Evolutionary conservation across 2,888 invertebrate genomes (phyloP).

Genomic region (Craniophora ligustri): DNA sequence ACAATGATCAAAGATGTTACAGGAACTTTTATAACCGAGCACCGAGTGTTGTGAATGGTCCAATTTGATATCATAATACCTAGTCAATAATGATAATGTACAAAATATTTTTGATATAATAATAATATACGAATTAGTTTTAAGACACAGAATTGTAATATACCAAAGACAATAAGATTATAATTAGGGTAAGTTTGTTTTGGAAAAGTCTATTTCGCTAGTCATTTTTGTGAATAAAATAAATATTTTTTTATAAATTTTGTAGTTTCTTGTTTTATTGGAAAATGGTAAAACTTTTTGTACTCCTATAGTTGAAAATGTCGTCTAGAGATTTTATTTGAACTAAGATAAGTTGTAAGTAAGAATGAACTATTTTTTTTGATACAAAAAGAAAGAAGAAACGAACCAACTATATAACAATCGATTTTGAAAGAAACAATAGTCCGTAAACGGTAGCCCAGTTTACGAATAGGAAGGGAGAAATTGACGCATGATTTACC

Average conservation of each 20-base stretch:
- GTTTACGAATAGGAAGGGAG: slow-evolving; percentile 62
- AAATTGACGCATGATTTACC: slow-evolving; percentile 81
- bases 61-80: slow-evolving; percentile 64
- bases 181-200: slow-evolving; percentile 57
- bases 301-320: too few species aligned
- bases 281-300: background rate
- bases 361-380: too few species aligned
- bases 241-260: slow-evolving; percentile 64
- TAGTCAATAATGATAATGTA: slow-evolving; percentile 63
- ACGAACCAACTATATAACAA: slow-evolving; percentile 12
- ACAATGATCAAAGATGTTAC: slow-evolving; percentile 78
- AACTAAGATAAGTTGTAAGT: too few species aligned
- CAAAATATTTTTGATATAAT: slow-evolving; percentile 48
- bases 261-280: slow-evolving; percentile 46
- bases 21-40: slow-evolving; percentile 79
- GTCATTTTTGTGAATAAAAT: slow-evolving; percentile 72
- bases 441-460: slow-evolving; percentile 53
- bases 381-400: background rate
- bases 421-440: slow-evolving; percentile 48
- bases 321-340: too few species aligned
- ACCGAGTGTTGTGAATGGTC: slow-evolving; percentile 77
- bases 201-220: slow-evolving; percentile 75
- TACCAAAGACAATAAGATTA: slow-evolving; percentile 72
- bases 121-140: slow-evolving; percentile 49
- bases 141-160: slow-evolving; percentile 41